Evolutionary conservation across 1,140 invertebrate genomes (phyloP).

Genomic region (Apolygus lucorum): DNA sequence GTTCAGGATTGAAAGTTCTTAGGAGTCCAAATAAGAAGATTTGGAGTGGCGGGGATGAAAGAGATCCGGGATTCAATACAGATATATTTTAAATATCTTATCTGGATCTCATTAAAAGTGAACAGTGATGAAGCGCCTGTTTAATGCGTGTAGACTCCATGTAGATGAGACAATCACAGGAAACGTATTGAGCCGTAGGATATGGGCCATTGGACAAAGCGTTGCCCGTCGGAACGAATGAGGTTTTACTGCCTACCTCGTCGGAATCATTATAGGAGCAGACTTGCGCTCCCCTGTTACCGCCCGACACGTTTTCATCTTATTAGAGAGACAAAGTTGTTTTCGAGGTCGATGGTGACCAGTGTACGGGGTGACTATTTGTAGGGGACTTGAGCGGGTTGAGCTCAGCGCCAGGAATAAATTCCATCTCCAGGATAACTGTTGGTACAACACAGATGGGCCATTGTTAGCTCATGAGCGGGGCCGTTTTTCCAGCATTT

Average conservation of each 20-base stretch:
- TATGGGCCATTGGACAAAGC: background rate
- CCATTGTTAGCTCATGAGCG: too few species aligned
- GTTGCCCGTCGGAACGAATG: too few species aligned
- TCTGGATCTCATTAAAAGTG: background rate
- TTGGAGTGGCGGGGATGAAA: too few species aligned
- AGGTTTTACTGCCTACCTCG: too few species aligned
- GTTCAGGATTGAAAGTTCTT: too few species aligned
- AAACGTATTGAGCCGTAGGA: background rate
- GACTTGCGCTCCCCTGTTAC: too few species aligned
- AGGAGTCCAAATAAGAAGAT: too few species aligned
- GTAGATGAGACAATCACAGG: background rate
- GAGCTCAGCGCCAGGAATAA: background rate
- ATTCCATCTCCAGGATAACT: background rate
- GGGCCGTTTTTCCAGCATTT: too few species aligned
- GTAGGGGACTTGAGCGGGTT: background rate
- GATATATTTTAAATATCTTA: background rate
- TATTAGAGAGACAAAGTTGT: background rate
- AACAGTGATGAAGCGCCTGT: background rate
- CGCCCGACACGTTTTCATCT: background rate
- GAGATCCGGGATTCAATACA: too few species aligned
- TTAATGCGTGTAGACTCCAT: background rate
- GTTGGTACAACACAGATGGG: too few species aligned
- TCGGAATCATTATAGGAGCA: too few species aligned
- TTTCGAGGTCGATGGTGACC: background rate
- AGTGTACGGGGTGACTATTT: background rate